phyloP scores from a whole-genome alignment of 2,888 invertebrate genomes.

The Oithona nana region DNA sequence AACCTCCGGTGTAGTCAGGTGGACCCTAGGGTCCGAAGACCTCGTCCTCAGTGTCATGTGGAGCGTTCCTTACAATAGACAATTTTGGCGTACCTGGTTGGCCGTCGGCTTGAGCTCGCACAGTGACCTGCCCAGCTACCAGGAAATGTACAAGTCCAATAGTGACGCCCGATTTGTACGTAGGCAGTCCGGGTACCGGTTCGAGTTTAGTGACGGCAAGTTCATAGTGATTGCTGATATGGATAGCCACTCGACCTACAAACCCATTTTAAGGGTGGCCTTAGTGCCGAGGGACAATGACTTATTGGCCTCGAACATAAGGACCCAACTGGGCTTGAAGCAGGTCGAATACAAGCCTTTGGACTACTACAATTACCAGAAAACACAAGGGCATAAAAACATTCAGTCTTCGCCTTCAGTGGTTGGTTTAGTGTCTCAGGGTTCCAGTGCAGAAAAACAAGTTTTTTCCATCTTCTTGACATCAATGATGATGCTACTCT shows the following conservation, averaged over 20 bases:
- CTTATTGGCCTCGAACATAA: neutral
- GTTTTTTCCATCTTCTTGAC: no score
- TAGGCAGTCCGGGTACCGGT: neutral
- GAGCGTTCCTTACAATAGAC: slow-evolving; percentile 11
- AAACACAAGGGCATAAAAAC: neutral
- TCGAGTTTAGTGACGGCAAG: slow-evolving; percentile 9
- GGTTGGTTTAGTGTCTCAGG: no score
- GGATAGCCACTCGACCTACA: slow-evolving; percentile 10
- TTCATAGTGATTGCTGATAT: slow-evolving; percentile 12
- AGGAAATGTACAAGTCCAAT: slow-evolving; percentile 5
- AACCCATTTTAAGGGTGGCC: slow-evolving; percentile 4
- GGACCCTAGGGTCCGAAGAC: neutral
- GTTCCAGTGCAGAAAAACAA: no score
- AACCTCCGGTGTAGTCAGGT: neutral
- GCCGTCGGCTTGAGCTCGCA: slow-evolving; percentile 1
- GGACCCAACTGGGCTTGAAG: neutral
- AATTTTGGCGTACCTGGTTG: slow-evolving; percentile 12
- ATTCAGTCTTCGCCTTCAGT: no score
- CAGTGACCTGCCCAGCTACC: neutral
- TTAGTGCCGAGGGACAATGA: slow-evolving; percentile 2
- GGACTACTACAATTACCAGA: neutral
- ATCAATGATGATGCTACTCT: no score
- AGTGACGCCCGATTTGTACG: neutral
- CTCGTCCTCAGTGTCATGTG: slow-evolving; percentile 1
- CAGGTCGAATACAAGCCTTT: neutral